These are phyloP conservation scores for Plecturocebus donacophilus DNA, from an alignment of 2,113 vertebrate genomes.

Conservation along the genomic window DNA sequence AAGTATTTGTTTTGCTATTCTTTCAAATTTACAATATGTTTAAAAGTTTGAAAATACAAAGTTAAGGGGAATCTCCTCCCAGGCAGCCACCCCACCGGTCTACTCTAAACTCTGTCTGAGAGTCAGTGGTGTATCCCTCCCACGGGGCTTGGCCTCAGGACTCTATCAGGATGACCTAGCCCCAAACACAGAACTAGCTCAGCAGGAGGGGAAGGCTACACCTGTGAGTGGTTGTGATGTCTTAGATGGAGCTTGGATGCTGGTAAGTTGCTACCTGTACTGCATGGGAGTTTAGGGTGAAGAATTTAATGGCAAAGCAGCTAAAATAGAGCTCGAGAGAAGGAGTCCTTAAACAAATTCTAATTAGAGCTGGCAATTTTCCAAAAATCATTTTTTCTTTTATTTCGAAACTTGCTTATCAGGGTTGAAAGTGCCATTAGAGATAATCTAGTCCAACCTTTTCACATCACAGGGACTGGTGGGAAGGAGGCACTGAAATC, in stretches of 20 bases:
- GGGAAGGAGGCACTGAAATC: not conserved
- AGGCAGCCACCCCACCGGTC: not conserved
- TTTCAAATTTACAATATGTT: not conserved
- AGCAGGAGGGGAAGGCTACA: not conserved
- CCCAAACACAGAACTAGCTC: not conserved
- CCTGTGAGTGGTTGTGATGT: not conserved
- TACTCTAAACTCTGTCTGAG: constrained; percentile 29
- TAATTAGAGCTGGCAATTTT: not conserved
- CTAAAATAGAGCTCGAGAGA: not conserved
- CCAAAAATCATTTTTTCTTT: not conserved
- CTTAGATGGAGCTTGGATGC: not conserved
- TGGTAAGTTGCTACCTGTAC: not conserved
- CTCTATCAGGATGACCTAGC: not conserved
- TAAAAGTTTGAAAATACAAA: constrained; percentile 47
- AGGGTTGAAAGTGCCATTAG: constrained; percentile 10
- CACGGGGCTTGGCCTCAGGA: not conserved
- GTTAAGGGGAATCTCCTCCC: not conserved
- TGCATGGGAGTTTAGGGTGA: not conserved
- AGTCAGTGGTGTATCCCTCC: not conserved
- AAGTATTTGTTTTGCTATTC: not conserved
- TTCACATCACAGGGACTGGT: not conserved
- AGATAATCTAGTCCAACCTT: not conserved
- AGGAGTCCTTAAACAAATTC: not conserved
- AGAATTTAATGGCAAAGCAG: not conserved
- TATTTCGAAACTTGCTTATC: not conserved